Base-by-base conservation (phyloP, 2,797 vertebrate genomes). In the Hafferia zeledoni region DNA sequence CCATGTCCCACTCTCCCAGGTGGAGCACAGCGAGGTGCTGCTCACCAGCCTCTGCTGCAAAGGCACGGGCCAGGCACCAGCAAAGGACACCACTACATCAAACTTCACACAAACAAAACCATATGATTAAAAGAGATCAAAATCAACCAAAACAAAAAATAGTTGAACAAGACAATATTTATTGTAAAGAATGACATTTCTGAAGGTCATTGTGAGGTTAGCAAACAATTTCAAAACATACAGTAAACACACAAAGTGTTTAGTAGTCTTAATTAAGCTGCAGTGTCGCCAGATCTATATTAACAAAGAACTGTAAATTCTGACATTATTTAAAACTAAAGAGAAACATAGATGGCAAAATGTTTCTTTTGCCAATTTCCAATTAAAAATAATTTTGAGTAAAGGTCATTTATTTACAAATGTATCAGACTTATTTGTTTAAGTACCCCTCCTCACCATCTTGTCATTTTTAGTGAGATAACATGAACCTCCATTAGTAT, bases 401-500 rank as follows among this genome's bases (percentile, higher is more conserved):
- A 97, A 98, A 98, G 98, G 97, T 97, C 97, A 98, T 97, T 98
- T 97, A 98, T 97, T 97, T 98, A 97, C 97, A 97, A 96, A 97
- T 96, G 90, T 97, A 98, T 98, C 95, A 96, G 95, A 98, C 98
- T 97, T 97, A 98, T 97, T 97, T 96, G 96, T 97, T 98, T 97
- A 98, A 98, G 96, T 97, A 97, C 96, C 95, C 97, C 96, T 98
- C 96, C 97, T 98, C 96, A 97, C 96, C 97, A 97, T 98, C 98
- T 98, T 98, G 98, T 98, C 97, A 98, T 97, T 98, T 98, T 97
- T 98, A 98, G 98, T 97, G 92, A 98, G 98, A 98, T 98, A 98
- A 98, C 98, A 98, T 97, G 97, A 98, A 98, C 98, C 98, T 96
- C 97, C 98, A 98, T 98, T 98, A 98, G 98, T 98, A 98, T 98